Percentiles rank a stretch among this genome's conserved stretches.
These are phyloP conservation scores for Erannis defoliaria DNA, from an alignment of 2,888 invertebrate species.

Conservation along the genomic window DNA sequence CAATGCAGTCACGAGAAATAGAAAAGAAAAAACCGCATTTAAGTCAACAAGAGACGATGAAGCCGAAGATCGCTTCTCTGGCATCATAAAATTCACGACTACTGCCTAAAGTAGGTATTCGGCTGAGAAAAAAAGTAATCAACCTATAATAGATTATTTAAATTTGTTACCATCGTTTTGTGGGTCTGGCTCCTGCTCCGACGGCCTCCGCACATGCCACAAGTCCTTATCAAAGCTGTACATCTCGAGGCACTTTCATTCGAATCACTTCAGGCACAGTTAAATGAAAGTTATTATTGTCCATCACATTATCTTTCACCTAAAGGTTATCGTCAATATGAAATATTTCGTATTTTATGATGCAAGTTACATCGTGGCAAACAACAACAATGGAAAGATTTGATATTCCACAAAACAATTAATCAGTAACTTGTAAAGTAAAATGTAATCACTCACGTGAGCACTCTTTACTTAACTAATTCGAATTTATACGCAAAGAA, in stretches of 20 bases:
- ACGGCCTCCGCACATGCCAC: constrained; percentile 77
- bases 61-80: background rate
- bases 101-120: background rate
- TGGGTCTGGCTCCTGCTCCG: constrained; percentile 50
- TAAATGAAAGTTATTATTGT: constrained; percentile 10
- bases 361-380: constrained; percentile 33
- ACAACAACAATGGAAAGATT: constrained; percentile 24
- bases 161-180: constrained; percentile 58
- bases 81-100: no score
- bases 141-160: constrained; percentile 29
- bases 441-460: background rate
- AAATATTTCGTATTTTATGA: constrained; percentile 27
- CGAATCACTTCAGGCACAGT: constrained; percentile 24
- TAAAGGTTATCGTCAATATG: constrained; percentile 35
- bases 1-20: no score
- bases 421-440: background rate
- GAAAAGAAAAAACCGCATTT: no score
- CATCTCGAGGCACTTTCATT: constrained; percentile 57
- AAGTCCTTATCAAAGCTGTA: constrained; percentile 82
- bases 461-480: background rate
- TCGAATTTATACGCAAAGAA: background rate
- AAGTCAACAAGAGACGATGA: background rate
- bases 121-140: background rate
- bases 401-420: background rate
- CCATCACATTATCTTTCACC: constrained; percentile 25